Evolutionary conservation across 2,797 vertebrate species (phyloP), one percentile per base, ranked within the genome.

Genomic region (Geotrypetes seraphini): DNA sequence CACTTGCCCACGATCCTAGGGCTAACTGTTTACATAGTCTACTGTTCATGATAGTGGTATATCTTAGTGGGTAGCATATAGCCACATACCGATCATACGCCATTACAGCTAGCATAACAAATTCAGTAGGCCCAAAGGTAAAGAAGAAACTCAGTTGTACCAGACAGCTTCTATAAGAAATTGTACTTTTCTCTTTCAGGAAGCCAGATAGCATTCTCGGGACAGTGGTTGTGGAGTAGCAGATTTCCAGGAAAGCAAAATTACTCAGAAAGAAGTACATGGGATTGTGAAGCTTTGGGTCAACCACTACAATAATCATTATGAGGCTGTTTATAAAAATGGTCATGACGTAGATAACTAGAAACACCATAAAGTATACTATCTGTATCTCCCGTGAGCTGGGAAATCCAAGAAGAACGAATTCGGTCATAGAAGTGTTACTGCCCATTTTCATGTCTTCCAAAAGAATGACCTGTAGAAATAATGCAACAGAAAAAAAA

Each of bases 341-440:
- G 13, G 43, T 46, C n/a, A 46, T 21, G 3, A 46, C 4, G 8
- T 46, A 46, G 10, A 46, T 29, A 11, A 22, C 25, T 33, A 46
- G 10, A 12, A 46, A 33, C 23, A 39, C 7, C 8, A 16, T 19
- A 12, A 46, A 46, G 10, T 46, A 21, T 15, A 39, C 14, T 15
- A 39, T 6, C 22, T 67, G 59, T 4, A 57, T 10, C 13, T 24
- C 10, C 1, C 8, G 13, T 7, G 63, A 43, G 6, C 12, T 45
- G 4, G 43, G 57, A 27, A 70, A 64, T 6, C 51, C 63, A 23
- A 64, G 24, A 15, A 75, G 58, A 22, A 71, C 52, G 30, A 73
- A 66, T 2, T 47, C 39, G 7, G 33, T 51, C 4, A n/a, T n/a
- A n/a, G n/a, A n/a, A n/a, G n/a, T n/a, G n/a, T n/a, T n/a, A n/a